phyloP scores from a whole-genome alignment of 1,140 invertebrate species.

The Globodera rostochiensis region DNA sequence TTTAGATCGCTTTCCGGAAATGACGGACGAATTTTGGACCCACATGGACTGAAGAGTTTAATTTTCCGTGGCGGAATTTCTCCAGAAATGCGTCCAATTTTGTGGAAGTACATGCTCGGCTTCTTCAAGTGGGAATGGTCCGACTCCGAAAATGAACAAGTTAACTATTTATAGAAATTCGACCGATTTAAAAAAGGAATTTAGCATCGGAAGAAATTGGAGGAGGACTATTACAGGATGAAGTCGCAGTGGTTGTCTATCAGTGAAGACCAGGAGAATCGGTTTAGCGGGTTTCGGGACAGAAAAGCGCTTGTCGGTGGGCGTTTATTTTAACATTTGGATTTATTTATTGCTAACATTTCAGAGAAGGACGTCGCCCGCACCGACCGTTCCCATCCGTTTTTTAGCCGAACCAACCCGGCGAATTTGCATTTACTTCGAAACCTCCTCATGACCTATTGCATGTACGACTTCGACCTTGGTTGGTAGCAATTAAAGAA shows the following conservation, averaged over 20 bases:
- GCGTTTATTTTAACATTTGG: slow-evolving; percentile 58
- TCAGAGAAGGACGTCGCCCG: slow-evolving; percentile 94
- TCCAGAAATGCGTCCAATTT: slow-evolving; percentile 75
- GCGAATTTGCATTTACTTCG: slow-evolving; percentile 80
- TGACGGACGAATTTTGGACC: slow-evolving; percentile 49
- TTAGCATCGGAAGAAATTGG: slow-evolving; percentile 55
- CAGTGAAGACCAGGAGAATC: slow-evolving; percentile 79
- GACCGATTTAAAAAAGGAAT: slow-evolving; percentile 5
- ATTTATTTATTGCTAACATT: background rate
- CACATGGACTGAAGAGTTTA: slow-evolving; percentile 55
- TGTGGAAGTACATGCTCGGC: slow-evolving; percentile 92
- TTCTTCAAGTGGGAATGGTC: slow-evolving; percentile 85
- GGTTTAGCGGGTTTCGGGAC: slow-evolving; percentile 85
- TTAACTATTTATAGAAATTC: slow-evolving; percentile 19
- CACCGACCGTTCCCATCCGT: slow-evolving; percentile 88
- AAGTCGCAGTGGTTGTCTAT: slow-evolving; percentile 94
- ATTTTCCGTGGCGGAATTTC: slow-evolving; percentile 60
- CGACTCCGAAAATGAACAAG: slow-evolving; percentile 73
- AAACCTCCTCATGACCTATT: slow-evolving; percentile 95
- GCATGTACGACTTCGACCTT: slow-evolving; percentile 99
- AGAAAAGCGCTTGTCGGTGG: slow-evolving; percentile 84
- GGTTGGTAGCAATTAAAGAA: slow-evolving; percentile 68
- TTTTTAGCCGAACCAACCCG: slow-evolving; percentile 87
- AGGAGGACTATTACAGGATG: slow-evolving; percentile 88
- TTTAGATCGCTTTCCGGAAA: slow-evolving; percentile 28